Evolutionary conservation across 2,888 invertebrate species (phyloP), one percentile per base, ranked within the genome.

Genomic region (Caenorhabditis drosophilae): DNA sequence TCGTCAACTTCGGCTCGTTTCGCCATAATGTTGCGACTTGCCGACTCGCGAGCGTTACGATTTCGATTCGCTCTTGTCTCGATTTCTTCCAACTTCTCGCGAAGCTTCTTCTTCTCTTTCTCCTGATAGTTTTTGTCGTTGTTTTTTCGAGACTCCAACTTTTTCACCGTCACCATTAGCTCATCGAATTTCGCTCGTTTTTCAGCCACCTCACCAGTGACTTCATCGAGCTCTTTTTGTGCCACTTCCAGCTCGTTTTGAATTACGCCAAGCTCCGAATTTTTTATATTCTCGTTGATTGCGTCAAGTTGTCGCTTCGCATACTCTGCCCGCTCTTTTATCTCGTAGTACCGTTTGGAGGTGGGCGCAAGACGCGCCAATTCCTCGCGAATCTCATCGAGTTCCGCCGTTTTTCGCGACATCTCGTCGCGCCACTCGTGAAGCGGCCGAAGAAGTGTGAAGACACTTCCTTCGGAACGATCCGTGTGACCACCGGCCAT

Each of bases 401-500:
- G 25, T 22, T 23, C 20, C 4, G 18, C 54, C 11, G 26, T 36
- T 22, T 46, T 46, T 15, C 25, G 22, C 18, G 27, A 6, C 23
- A 35, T 16, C 23, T 34, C 48, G 11, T 6, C 12, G 4, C 23
- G 6, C 48, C 48, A 48, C 3, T 27, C 45, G 36, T 36, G 48
- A 31, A 35, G 11, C 12, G 38, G 48, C 36, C 9, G 16, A 9
- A 38, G 16, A 2, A n/a, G 9, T 11, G 7, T 2, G 20, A 48
- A 26, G 7, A 51, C 12, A 2, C 20, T 22, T 45, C 44, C 35
- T 15, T 38, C 26, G 18, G 34, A 34, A 23, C 26, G n/a, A 3
- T 54, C 48, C 0, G 22, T 15, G 6, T 41, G 38, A 83, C 97
- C 97, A 80, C 97, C 97, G 54, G 92, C 89, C 34, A 97, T 87